Evolutionary conservation across 1,140 invertebrate genomes (phyloP), one percentile per base, ranked within the genome.

Genomic region (Planococcus citri): DNA sequence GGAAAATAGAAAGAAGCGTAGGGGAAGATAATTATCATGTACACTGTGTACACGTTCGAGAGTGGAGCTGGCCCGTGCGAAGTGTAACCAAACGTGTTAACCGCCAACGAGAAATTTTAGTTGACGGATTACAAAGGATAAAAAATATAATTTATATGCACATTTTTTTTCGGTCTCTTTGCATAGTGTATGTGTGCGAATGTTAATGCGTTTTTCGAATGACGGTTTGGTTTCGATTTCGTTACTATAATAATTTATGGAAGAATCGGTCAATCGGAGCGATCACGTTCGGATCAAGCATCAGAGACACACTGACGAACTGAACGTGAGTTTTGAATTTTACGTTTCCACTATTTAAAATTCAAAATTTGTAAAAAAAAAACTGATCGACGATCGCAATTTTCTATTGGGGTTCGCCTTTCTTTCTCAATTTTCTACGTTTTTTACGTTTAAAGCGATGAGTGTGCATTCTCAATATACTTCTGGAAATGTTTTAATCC

Each of bases 111-210:
- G 17, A 51, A 51, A 51, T 51, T n/a, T 51, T 51, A 51, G 41
- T 51, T 51, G 41, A 51, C 41, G 41, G 41, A 14, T 51, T 20
- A 51, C 41, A 51, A 51, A 51, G 41, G 17, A 51, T 51, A 51
- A 51, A 51, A 51, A 51, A 51, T 51, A 51, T 51, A 51, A 51
- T 51, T 51, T 51, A 51, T 51, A 51, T 51, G 41, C 41, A 51
- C 41, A 51, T 51, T 51, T 51, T 51, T 37, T 51, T 51, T 51
- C 41, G 41, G 3, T 33, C 29, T 51, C 41, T 51, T 6, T 17
- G 41, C 41, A 17, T 51, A 17, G 41, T 51, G 6, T 51, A 12
- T 33, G 41, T 51, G 41, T 51, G 41, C 41, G 41, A 51, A 51
- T 51, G 41, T 51, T 51, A 14, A 51, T 51, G 41, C 41, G 41